Evolutionary conservation across 2,888 invertebrate genomes (phyloP), one percentile per base, ranked within the genome.

Genomic region (Melipona bicolor): DNA sequence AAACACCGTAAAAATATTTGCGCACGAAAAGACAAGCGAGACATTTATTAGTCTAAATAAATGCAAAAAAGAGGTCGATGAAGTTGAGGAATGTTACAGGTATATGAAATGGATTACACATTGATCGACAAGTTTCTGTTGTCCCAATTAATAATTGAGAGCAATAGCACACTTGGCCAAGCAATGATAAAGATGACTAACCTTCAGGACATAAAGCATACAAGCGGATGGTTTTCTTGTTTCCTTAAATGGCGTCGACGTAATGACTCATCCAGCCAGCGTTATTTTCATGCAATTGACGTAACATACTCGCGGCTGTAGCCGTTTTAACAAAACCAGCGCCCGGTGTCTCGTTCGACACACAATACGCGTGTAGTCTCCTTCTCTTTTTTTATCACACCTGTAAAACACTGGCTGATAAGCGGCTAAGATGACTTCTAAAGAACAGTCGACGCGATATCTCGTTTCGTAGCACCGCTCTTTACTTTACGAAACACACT

Each of bases 261-360:
- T 74, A 85, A 84, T 89, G 89, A 89, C 76, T 89, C 89, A 89
- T 86, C 56, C 80, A 50, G 56, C 56, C 52, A 59, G 67, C 17
- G 86, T 70, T 89, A 89, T 89, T 89, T 89, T 89, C 87, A 87
- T 84, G 82, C 76, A 79, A 86, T 81, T 89, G 87, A 86, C 84
- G 86, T 86, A 87, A 88, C 71, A 78, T 62, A 65, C 73, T 65
- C 68, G 17, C 61, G 75, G 69, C 62, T 74, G 73, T 13, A 75
- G 62, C 67, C 59, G 74, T 83, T 88, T 59, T 59, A 88, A 87
- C 83, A 87, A 81, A 73, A 73, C 24, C 49, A 84, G 50, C 77
- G 32, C 70, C 71, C 43, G 43, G n/a, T 52, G 19, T 59, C 50
- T 59, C 49, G n/a, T 15, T 32, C 5, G 2, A 69, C 43, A 19